Percentiles rank a stretch among this genome's conserved stretches.
Evolutionary conservation across 2,888 invertebrate species (phyloP).

Genomic region (Bombylius discolor): DNA sequence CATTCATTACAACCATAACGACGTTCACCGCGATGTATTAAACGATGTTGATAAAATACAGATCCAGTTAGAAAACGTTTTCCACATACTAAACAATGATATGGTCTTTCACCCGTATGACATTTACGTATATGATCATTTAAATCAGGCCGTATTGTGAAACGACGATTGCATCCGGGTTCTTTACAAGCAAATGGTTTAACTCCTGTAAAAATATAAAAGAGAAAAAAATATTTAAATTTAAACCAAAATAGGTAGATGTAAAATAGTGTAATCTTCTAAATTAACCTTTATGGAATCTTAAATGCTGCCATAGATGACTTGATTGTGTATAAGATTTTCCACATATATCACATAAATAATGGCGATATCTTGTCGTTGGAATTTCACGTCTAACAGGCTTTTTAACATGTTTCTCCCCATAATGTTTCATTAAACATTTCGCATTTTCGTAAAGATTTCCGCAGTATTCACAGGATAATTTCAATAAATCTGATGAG

Average conservation of each 20-base stretch:
- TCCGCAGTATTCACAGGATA: constrained; percentile 34
- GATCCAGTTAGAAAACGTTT: constrained; percentile 50
- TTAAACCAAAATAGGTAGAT: too few species aligned
- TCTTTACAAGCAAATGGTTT: constrained; percentile 49
- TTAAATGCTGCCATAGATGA: constrained; percentile 51
- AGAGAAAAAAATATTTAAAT: neutral
- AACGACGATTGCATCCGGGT: constrained; percentile 46
- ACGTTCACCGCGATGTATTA: constrained; percentile 49
- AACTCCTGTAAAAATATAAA: constrained; percentile 36
- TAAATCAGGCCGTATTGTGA: constrained; percentile 49
- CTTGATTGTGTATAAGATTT: constrained; percentile 48
- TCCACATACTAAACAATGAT: constrained; percentile 46
- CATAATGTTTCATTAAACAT: constrained; percentile 39
- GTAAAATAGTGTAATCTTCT: neutral
- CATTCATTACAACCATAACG: constrained; percentile 51
- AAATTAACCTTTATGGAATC: constrained; percentile 45
- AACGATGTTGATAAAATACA: constrained; percentile 48
- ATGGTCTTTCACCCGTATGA: constrained; percentile 49
- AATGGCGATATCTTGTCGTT: constrained; percentile 32
- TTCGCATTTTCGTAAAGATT: constrained; percentile 24
- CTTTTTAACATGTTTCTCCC: constrained; percentile 43
- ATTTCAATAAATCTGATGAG: constrained; percentile 18
- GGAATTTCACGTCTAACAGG: constrained; percentile 31
- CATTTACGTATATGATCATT: constrained; percentile 51
- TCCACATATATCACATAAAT: constrained; percentile 49